Evolutionary conservation across 1,140 invertebrate species (phyloP).

Genomic region (Aphelenchoides fujianensis): DNA sequence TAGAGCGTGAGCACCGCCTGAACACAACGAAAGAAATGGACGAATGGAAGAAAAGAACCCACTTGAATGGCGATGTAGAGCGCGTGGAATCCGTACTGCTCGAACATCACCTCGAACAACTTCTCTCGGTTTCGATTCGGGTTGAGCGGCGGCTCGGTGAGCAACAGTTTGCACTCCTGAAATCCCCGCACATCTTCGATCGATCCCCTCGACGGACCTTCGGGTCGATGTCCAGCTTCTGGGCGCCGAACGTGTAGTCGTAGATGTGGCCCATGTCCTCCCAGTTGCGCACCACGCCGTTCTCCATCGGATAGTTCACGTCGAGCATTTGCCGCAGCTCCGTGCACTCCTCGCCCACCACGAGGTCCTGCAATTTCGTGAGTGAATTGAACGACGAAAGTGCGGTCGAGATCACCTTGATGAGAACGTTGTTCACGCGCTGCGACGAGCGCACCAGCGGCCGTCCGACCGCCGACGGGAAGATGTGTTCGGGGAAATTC

Average conservation of each 20-base stretch:
- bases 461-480: constrained; percentile 95
- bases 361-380: constrained; percentile 88
- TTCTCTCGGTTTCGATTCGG: constrained; percentile 94
- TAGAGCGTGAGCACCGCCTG: constrained; percentile 91
- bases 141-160: constrained; percentile 99
- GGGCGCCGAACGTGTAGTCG: constrained; percentile 97
- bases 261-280: constrained; percentile 97
- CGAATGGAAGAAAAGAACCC: background rate
- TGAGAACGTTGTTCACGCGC: constrained; percentile 96
- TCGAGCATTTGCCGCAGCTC: constrained; percentile 92
- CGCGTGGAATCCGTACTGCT: constrained; percentile 93
- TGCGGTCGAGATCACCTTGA: no score
- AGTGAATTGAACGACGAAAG: no score
- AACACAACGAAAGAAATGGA: constrained; percentile 24
- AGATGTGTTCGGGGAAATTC: constrained; percentile 97
- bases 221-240: constrained; percentile 93
- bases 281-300: constrained; percentile 95
- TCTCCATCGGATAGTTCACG: constrained; percentile 99
- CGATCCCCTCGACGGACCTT: constrained; percentile 63
- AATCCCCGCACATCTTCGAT: constrained; percentile 25
- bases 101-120: constrained; percentile 99
- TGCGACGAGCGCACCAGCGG: constrained; percentile 94
- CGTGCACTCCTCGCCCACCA: constrained; percentile 98
- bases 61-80: constrained; percentile 90
- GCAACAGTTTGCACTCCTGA: constrained; percentile 83